phyloP scores from a whole-genome alignment of 2,113 vertebrate species.

The Zapus hudsonius region DNA sequence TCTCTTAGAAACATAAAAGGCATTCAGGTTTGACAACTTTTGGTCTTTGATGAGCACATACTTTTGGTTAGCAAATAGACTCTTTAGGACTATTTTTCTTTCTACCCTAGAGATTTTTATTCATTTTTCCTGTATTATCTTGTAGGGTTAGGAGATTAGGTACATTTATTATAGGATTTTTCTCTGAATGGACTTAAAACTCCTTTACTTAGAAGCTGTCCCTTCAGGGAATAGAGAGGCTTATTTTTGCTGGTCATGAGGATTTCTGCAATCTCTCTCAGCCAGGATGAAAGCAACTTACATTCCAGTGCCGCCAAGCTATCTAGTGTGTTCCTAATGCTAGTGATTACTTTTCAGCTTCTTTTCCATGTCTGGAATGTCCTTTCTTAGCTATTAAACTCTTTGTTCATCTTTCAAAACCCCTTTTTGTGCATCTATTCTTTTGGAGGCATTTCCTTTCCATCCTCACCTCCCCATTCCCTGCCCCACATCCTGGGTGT shows the following conservation, averaged over 20 bases:
- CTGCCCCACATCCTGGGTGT: background rate
- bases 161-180: constrained; percentile 54
- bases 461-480: background rate
- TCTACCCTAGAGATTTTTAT: constrained; percentile 35
- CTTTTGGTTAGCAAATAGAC: constrained; percentile 32
- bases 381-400: background rate
- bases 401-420: constrained; percentile 12
- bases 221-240: constrained; percentile 19
- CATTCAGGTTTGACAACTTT: constrained; percentile 26
- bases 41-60: constrained; percentile 31
- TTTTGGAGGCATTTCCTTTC: constrained; percentile 17
- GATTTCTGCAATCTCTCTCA: constrained; percentile 2
- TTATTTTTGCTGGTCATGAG: constrained; percentile 45
- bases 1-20: constrained; percentile 44
- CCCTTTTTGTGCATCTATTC: background rate
- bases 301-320: background rate
- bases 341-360: background rate
- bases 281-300: constrained; percentile 41
- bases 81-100: constrained; percentile 56
- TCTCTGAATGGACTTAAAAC: constrained; percentile 51
- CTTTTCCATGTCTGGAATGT: background rate
- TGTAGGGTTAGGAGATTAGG: constrained; percentile 33
- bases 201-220: constrained; percentile 33
- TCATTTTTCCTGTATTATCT: constrained; percentile 52
- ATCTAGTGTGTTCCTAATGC: background rate